Evolutionary conservation across 2,797 vertebrate species (phyloP), one percentile per base, ranked within the genome.

Genomic region (Lerista edwardsae): DNA sequence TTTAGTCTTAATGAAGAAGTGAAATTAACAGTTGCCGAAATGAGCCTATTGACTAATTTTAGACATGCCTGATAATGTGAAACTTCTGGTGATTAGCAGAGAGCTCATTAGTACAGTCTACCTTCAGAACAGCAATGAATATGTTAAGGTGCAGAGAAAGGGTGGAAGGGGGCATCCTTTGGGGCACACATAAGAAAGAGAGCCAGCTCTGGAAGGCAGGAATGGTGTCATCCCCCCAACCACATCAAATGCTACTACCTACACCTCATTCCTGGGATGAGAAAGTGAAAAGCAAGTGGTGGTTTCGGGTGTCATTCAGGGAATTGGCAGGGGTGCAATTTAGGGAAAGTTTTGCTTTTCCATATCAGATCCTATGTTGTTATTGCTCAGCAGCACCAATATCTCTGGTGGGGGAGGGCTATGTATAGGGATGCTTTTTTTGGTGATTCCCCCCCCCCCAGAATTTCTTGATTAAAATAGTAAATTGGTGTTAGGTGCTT

Each of bases 11-110:
- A 71, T 61, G 31, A n/a, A 83, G 75, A 79, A 73, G 69, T 64
- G 39, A 59, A 79, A 72, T 79, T 47, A 69, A 69, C 64, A 77
- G 67, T 31, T 72, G 76, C 67, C 62, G 74, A 84, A 80, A 80
- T 55, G 36, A 73, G 72, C 39, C 27, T n/a, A 69, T 80, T 31
- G 25, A 19, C 47, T 68, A 69, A 80, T 69, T 69, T 80, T 80
- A 69, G 14, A 47, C 51, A 69, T 21, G 14, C 7, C 23, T 36
- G 57, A 25, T 72, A 72, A 81, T 31, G 36, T 61, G 68, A 61
- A 79, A 64, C 57, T 62, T 62, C 72, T 7, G 41, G 36, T 71
- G 44, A 64, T 72, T 64, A 11, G 36, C 36, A 55, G 64, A 79
- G 14, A 21, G 6, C 29, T 84, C 82, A 84, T 72, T 6, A 64